Evolutionary conservation across 1,140 invertebrate genomes (phyloP).

Genomic region (Drosophila rufa): DNA sequence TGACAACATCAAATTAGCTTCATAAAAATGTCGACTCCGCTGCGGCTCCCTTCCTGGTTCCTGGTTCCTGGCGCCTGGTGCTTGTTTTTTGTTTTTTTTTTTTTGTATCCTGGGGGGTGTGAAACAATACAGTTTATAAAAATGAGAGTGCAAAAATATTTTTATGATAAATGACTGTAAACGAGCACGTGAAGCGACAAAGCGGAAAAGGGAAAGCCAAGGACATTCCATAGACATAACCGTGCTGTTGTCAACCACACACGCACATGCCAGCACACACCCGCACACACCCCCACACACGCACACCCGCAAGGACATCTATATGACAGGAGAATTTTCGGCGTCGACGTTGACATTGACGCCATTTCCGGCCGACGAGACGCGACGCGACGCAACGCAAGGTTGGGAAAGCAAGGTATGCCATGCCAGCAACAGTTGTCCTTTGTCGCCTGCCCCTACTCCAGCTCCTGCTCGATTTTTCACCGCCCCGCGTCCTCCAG

Average conservation of each 20-base stretch:
- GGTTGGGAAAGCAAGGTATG: constrained; percentile 12
- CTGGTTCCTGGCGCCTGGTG: constrained; percentile 1
- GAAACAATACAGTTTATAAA: constrained; percentile 83
- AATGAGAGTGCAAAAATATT: constrained; percentile 82
- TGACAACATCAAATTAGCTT: constrained; percentile 83
- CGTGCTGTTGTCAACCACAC: constrained; percentile 77
- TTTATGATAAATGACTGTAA: constrained; percentile 83
- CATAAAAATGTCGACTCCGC: constrained; percentile 74
- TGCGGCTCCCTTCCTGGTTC: constrained; percentile 2
- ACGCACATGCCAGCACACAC: constrained; percentile 65
- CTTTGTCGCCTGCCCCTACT: constrained; percentile 24
- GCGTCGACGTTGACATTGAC: constrained; percentile 80
- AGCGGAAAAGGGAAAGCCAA: constrained; percentile 23
- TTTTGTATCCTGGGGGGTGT: constrained; percentile 38
- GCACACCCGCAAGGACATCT: constrained; percentile 25
- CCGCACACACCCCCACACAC: constrained; percentile 47
- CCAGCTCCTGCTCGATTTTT: constrained; percentile 3
- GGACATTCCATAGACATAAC: constrained; percentile 73
- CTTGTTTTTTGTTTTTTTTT: constrained; percentile 1
- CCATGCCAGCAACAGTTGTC: constrained; percentile 60
- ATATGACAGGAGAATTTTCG: constrained; percentile 66
- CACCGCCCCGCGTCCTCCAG: neutral
- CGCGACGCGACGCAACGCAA: neutral
- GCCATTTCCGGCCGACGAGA: constrained; percentile 76
- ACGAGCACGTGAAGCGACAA: constrained; percentile 76